These are phyloP conservation scores for Pimpla rufipes DNA, from an alignment of 2,888 invertebrate genomes.

Conservation along the genomic window DNA sequence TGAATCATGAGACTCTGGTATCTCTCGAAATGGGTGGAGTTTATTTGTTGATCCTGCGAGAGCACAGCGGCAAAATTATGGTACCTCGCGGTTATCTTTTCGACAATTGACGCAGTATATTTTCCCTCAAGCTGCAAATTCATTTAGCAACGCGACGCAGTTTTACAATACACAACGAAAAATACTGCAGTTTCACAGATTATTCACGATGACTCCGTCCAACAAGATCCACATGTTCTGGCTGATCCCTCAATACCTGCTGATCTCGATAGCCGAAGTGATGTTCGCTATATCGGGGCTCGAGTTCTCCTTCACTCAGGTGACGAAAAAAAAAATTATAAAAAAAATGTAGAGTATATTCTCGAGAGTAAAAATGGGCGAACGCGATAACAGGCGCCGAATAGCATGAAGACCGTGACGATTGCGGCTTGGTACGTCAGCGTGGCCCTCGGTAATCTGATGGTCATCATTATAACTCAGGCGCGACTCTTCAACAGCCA, in stretches of 20 bases:
- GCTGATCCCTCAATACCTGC: slow-evolving; percentile 92
- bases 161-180: background rate
- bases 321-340: slow-evolving; percentile 71
- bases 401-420: slow-evolving; percentile 93
- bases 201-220: slow-evolving; percentile 88
- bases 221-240: slow-evolving; percentile 90
- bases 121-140: background rate
- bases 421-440: slow-evolving; percentile 95
- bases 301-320: slow-evolving; percentile 94
- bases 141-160: background rate
- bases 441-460: slow-evolving; percentile 92
- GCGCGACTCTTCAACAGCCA: slow-evolving; percentile 88
- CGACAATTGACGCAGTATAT: slow-evolving; percentile 40
- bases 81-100: slow-evolving; percentile 26
- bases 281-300: slow-evolving; percentile 94
- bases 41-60: slow-evolving; percentile 56
- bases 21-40: slow-evolving; percentile 85
- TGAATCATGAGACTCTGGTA: slow-evolving; percentile 48
- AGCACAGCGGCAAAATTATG: slow-evolving; percentile 59
- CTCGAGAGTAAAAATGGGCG: slow-evolving; percentile 1
- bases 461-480: slow-evolving; percentile 92
- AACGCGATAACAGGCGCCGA: slow-evolving; percentile 88
- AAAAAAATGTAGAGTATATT: background rate
- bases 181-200: slow-evolving; percentile 85
- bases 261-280: slow-evolving; percentile 93